A percentile compares a stretch with the other conserved stretches of the same genome.
Conservation (phyloP, 2,888 invertebrate genomes). For the Andrena praecox region DNA sequence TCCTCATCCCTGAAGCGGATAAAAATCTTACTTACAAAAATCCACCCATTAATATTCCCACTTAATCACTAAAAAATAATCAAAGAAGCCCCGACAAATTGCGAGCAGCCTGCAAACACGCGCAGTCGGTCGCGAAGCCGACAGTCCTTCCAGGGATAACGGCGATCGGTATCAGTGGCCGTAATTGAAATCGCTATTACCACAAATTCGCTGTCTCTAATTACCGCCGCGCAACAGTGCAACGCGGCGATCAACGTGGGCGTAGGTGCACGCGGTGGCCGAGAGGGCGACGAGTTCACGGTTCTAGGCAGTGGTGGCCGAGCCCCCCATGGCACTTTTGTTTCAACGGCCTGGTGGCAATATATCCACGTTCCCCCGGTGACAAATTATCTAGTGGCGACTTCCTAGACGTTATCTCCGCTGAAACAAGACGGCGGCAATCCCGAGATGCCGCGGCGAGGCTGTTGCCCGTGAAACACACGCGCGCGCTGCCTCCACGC, state of each 20-base stretch:
- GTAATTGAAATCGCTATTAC: conserved; percentile 27
- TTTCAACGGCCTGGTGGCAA: conserved; percentile 37
- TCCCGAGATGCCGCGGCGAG: conserved; percentile 36
- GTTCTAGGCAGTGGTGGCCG: conserved; percentile 54
- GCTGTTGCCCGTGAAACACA: conserved; percentile 35
- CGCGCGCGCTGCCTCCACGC: conserved; percentile 10
- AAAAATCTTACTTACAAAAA: too few relatives aligned
- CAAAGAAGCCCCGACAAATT: neutral
- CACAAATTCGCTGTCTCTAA: conserved; percentile 22
- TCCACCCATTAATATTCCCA: too few relatives aligned
- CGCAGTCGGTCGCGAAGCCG: neutral
- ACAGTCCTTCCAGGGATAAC: neutral
- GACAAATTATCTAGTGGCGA: conserved; percentile 71
- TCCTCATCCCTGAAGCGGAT: too few relatives aligned
- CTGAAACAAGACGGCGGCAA: conserved; percentile 53
- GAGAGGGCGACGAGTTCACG: conserved; percentile 41
- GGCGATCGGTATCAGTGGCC: neutral
- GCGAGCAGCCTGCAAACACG: neutral
- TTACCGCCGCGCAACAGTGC: conserved; percentile 12
- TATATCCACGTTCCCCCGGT: conserved; percentile 66
- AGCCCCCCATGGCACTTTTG: conserved; percentile 45
- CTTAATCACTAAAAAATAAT: too few relatives aligned
- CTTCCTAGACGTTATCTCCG: conserved; percentile 69
- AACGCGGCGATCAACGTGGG: conserved; percentile 30
- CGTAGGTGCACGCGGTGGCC: neutral